A percentile compares a stretch with the other conserved stretches of the same genome.
These are phyloP conservation scores for Dinothrombium tinctorium DNA, from an alignment of 1,140 invertebrate species.

Conservation along the genomic window DNA sequence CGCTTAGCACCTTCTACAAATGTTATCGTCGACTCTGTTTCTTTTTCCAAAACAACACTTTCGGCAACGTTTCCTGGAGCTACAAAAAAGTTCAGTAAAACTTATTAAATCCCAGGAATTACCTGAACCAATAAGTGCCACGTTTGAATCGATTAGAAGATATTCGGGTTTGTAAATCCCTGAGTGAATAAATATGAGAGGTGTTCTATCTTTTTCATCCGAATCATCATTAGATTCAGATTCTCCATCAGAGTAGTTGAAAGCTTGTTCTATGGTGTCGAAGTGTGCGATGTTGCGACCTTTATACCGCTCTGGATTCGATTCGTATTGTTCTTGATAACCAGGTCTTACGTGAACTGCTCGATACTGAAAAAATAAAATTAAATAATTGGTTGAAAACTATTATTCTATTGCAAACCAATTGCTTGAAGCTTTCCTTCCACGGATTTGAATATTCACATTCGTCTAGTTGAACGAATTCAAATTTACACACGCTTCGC, in stretches of 20 bases:
- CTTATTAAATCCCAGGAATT: conserved; percentile 10
- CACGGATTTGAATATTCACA: conserved; percentile 81
- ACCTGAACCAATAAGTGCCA: conserved; percentile 38
- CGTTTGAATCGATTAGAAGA: conserved; percentile 74
- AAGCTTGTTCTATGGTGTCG: conserved; percentile 63
- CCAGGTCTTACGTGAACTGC: conserved; percentile 85
- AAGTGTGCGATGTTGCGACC: conserved; percentile 39
- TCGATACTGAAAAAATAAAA: conserved; percentile 33
- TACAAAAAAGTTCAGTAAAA: conserved; percentile 3
- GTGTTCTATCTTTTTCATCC: conserved; percentile 12
- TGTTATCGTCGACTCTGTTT: conserved; percentile 79
- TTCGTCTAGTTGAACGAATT: conserved; percentile 70
- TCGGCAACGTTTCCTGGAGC: conserved; percentile 57
- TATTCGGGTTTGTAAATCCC: conserved; percentile 77
- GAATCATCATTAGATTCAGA: conserved; percentile 14
- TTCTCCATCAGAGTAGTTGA: conserved; percentile 56
- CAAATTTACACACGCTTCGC: conserved; percentile 63
- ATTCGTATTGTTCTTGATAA: conserved; percentile 41
- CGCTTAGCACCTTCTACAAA: conserved; percentile 81
- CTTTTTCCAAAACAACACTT: conserved; percentile 73
- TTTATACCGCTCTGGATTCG: conserved; percentile 20
- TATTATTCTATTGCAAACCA: conserved; percentile 26
- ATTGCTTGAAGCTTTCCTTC: conserved; percentile 89
- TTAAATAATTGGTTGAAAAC: conserved; percentile 4
- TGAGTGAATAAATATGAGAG: conserved; percentile 21